Evolutionary conservation across 2,797 vertebrate genomes (phyloP).

Genomic region (Squalus acanthias): DNA sequence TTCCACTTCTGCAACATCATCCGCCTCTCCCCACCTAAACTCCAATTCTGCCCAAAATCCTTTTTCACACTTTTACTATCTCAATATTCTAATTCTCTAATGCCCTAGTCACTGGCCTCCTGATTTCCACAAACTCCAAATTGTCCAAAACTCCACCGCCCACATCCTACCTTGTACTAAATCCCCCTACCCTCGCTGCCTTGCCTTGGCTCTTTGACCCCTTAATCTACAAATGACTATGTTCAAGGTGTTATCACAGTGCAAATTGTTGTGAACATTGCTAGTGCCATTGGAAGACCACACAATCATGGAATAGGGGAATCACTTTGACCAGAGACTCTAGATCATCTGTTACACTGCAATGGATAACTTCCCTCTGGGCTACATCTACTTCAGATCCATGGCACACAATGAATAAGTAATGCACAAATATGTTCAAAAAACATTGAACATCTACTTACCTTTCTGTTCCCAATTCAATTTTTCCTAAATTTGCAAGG

Average conservation of each 20-base stretch:
- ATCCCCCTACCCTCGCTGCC: not conserved
- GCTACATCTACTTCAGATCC: not conserved
- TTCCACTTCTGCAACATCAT: not conserved
- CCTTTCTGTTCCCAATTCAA: slow-evolving; percentile 50
- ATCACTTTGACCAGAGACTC: not conserved
- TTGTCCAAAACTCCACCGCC: not conserved
- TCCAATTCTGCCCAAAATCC: too few relatives aligned
- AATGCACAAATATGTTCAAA: not conserved
- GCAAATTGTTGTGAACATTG: not conserved
- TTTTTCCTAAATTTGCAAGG: slow-evolving; percentile 46
- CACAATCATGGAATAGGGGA: not conserved
- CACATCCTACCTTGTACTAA: not conserved
- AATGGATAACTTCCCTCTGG: not conserved
- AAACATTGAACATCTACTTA: slow-evolving; percentile 47
- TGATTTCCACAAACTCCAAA: not conserved
- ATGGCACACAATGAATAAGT: not conserved
- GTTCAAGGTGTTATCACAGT: not conserved
- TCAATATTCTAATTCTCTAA: not conserved
- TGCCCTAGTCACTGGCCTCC: not conserved
- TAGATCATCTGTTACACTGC: not conserved
- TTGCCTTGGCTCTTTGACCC: not conserved
- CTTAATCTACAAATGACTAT: not conserved
- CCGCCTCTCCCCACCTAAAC: not conserved
- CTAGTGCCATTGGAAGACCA: not conserved
- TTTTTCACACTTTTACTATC: not conserved